Conservation (phyloP, 2,888 invertebrate genomes). For the Eudasyphora cyanicolor region DNA sequence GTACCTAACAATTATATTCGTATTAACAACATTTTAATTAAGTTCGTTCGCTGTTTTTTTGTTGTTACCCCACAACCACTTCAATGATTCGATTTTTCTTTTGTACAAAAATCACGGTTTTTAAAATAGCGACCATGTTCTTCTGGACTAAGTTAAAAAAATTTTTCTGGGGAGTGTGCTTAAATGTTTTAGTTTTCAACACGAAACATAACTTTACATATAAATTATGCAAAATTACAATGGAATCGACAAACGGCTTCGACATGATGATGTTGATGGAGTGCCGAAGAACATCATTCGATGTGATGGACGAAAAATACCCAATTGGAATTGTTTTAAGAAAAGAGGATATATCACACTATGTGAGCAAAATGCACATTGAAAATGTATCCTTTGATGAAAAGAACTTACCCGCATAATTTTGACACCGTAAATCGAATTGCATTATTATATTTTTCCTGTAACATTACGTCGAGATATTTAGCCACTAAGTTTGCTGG, state of each 20-base stretch:
- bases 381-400: no score
- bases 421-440: no score
- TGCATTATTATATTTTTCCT: no score
- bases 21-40: slow-evolving; percentile 9
- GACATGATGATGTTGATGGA: background rate
- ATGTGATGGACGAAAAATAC: background rate
- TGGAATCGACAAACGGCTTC: slow-evolving; percentile 32
- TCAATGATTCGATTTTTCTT: background rate
- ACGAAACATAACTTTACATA: slow-evolving; percentile 55
- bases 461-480: no score
- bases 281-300: background rate
- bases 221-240: slow-evolving; percentile 56
- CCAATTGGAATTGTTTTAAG: slow-evolving; percentile 6
- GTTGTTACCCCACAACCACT: background rate
- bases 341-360: no score
- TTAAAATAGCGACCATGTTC: background rate
- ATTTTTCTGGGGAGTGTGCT: background rate
- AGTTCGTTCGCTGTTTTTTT: background rate
- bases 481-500: no score
- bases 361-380: no score
- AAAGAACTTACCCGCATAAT: no score
- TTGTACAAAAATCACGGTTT: background rate
- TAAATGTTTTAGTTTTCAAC: slow-evolving; percentile 13
- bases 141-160: background rate
- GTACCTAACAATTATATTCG: background rate